phyloP scores from a whole-genome alignment of 2,797 vertebrate genomes.

The Manis crassicaudata region DNA sequence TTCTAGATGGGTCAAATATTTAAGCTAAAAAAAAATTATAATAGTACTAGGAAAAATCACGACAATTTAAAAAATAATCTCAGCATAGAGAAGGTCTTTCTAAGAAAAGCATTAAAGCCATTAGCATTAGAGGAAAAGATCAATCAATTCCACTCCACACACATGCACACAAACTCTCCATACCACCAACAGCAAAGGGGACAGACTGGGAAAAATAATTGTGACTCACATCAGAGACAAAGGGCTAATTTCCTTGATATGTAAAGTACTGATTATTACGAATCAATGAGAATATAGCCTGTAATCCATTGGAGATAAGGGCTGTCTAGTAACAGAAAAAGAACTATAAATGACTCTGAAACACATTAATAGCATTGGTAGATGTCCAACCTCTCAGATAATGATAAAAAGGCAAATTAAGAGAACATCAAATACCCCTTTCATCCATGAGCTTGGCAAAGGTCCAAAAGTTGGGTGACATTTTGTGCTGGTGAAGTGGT shows the following conservation, averaged over 20 bases:
- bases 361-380: neutral
- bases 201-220: neutral
- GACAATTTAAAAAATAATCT: neutral
- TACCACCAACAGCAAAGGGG: neutral
- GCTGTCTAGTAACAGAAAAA: neutral
- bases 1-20: neutral
- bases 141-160: neutral
- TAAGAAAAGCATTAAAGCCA: neutral
- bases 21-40: neutral
- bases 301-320: neutral
- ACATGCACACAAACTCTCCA: neutral
- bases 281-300: neutral
- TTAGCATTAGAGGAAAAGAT: neutral
- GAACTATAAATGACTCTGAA: neutral
- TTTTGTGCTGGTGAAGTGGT: neutral
- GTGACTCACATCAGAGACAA: neutral
- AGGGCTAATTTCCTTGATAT: neutral
- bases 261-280: neutral
- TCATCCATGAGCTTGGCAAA: neutral
- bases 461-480: neutral
- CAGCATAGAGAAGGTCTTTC: neutral
- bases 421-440: neutral
- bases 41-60: neutral
- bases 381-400: neutral
- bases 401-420: neutral